Evolutionary conservation across 30 jellyfish, hydroid and myxozoan genomes (phyloP), one percentile per base, ranked within the genome.

Genomic region (Hydractinia echinata): DNA sequence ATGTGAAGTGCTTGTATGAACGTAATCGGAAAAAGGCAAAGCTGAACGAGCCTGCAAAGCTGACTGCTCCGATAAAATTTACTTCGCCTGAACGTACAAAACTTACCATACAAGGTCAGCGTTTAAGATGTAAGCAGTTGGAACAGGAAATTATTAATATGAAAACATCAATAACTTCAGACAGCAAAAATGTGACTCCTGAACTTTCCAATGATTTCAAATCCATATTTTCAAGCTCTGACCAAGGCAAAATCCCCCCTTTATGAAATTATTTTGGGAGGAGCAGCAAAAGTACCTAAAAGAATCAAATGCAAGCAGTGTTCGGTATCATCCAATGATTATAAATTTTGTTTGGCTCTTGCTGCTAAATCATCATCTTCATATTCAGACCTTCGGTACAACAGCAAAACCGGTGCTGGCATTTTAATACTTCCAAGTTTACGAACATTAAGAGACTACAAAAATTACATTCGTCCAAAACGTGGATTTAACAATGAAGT

Each of bases 51-150:
- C 44, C 44, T 30, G 44, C 44, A 30, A 30, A 30, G 44, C 44
- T 30, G 44, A 30, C 44, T 30, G 44, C 44, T 30, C 44, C 44
- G 44, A 30, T 30, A 30, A 30, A 30, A 30, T 30, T 30, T 30
- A 30, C 44, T 30, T 30, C 82, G 50, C 82, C 82, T 19, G 82
- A 51, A 72, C 82, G 82, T 72, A 54, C 50, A 72, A 72, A 72
- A 19, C 71, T 72, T 10, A 72, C 71, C 82, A 54, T 11, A 72
- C 82, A 72, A 72, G 50, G 15, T 72, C 18, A 20, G 10, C 82
- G 73, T 51, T 72, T 72, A 72, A 60, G 50, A 72, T 19, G 50
- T 72, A 72, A 72, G 50, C 50, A 19, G 82, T 54, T 72, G 50
- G 50, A 72, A 51, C 61, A 72, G 62, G 50, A 72, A 54, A 72